A percentile compares a stretch with the other conserved stretches of the same genome.
These are phyloP conservation scores for Macrotis lagotis DNA, from an alignment of 2,113 vertebrate genomes.

Conservation along the genomic window DNA sequence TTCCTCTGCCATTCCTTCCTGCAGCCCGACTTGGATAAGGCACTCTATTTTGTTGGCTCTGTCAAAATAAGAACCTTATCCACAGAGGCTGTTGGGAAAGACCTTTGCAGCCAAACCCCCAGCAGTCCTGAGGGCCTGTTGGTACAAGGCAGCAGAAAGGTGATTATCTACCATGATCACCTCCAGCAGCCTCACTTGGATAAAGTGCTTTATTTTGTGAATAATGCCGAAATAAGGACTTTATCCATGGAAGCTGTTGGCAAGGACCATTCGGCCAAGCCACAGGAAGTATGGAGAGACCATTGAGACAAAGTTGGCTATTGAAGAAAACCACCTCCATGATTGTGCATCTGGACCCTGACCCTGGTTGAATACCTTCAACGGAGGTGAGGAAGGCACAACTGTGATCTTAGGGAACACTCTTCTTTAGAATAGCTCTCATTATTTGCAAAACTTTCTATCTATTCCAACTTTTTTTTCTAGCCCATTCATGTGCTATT, in stretches of 20 bases:
- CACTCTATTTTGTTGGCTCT: no score
- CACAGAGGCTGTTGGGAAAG: neutral
- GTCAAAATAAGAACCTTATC: neutral
- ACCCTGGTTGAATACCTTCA: neutral
- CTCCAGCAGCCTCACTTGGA: constrained; percentile 1
- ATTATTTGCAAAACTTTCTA: neutral
- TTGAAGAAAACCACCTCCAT: neutral
- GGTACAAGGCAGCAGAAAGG: neutral
- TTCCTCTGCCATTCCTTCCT: neutral
- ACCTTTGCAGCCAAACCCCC: neutral
- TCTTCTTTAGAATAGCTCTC: neutral
- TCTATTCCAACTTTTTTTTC: neutral
- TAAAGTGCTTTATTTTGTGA: constrained; percentile 1
- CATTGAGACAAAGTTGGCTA: neutral
- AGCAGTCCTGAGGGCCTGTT: neutral
- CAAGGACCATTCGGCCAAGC: neutral
- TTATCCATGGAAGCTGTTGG: neutral
- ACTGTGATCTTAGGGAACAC: neutral
- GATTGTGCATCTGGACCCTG: neutral
- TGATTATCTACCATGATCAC: neutral
- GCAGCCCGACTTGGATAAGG: neutral
- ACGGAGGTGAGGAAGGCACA: neutral
- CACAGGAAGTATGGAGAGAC: neutral
- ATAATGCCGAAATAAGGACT: neutral
- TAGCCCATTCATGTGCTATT: neutral